These are phyloP conservation scores for Zaprionus gabonicus DNA, from an alignment of 1,140 invertebrate species.

Conservation along the genomic window DNA sequence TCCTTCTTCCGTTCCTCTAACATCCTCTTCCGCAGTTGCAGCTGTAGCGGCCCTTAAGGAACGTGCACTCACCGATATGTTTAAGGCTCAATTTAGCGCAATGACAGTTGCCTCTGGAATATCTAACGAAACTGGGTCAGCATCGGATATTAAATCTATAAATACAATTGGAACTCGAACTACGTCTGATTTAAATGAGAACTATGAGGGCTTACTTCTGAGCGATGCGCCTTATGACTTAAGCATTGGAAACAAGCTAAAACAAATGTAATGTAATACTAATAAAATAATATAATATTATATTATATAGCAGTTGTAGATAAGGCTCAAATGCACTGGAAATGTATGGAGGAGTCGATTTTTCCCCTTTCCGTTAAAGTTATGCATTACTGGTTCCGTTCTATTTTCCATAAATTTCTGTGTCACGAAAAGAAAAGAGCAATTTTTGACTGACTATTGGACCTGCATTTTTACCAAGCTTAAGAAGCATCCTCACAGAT, in stretches of 20 bases:
- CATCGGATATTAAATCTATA: neutral
- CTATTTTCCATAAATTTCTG: too few species aligned
- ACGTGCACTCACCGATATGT: conserved; percentile 57
- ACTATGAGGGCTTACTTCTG: conserved; percentile 37
- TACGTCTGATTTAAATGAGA: neutral
- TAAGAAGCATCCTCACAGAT: too few species aligned
- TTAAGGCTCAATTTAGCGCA: conserved; percentile 62
- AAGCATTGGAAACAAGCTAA: conserved; percentile 68
- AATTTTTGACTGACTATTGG: too few species aligned
- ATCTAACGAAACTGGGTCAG: neutral
- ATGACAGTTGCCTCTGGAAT: conserved; percentile 39
- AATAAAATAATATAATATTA: neutral
- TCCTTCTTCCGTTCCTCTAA: neutral
- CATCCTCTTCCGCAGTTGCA: conserved; percentile 25
- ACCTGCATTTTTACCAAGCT: too few species aligned
- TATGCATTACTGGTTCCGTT: too few species aligned
- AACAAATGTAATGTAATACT: conserved; percentile 63
- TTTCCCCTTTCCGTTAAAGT: too few species aligned
- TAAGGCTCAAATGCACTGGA: too few species aligned
- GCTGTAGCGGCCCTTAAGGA: conserved; percentile 55
- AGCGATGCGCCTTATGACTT: conserved; percentile 73
- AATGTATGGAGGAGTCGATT: too few species aligned
- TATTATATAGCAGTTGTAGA: too few species aligned
- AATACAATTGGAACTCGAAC: neutral
- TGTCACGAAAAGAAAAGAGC: too few species aligned